phyloP scores from a whole-genome alignment of 2,113 vertebrate genomes.

The Camelus dromedarius region DNA sequence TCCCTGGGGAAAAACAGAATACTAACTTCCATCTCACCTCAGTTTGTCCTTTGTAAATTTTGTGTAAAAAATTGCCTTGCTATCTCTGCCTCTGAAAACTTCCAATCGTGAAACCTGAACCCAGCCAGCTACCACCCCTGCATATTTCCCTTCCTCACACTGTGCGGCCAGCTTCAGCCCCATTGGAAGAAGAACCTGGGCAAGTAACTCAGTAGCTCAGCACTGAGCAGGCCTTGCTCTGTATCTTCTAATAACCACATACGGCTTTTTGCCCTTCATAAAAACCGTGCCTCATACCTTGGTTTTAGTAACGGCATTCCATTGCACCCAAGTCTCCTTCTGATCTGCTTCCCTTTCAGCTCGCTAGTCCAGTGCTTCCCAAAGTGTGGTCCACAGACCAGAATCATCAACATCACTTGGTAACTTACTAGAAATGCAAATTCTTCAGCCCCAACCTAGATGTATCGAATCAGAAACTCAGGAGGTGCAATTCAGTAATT shows the following conservation, averaged over 20 bases:
- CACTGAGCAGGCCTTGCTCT: background rate
- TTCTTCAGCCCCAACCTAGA: background rate
- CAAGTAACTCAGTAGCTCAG: background rate
- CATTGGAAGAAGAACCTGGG: background rate
- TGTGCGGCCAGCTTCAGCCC: background rate
- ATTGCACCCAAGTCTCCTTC: background rate
- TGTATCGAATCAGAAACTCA: background rate
- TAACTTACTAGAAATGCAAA: background rate
- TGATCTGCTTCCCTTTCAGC: background rate
- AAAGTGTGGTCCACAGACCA: background rate
- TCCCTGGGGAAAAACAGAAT: background rate
- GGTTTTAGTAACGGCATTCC: background rate
- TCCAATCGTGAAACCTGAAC: background rate
- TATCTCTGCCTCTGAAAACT: background rate
- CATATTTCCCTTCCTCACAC: background rate
- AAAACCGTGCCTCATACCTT: background rate
- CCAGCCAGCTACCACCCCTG: background rate
- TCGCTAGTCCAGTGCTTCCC: background rate
- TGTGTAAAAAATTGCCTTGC: background rate
- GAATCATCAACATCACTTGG: background rate
- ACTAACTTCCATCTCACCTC: background rate
- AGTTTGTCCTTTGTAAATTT: slow-evolving; percentile 3
- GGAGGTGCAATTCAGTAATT: background rate
- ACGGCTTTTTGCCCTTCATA: background rate
- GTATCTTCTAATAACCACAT: background rate